Conservation (phyloP, 2,113 vertebrate genomes). For the Crotalus tigris region DNA sequence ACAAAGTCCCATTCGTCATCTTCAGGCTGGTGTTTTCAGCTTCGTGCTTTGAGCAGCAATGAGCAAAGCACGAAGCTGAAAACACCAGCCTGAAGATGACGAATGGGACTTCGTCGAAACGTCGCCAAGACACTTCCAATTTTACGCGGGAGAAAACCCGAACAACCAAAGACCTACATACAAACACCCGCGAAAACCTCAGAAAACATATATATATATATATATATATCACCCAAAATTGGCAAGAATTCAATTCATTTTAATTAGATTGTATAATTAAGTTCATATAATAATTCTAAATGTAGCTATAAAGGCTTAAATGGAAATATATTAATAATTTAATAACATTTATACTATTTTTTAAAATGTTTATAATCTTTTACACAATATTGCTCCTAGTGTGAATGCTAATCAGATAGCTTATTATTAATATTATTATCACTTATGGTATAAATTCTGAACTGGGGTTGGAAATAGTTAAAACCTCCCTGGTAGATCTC, state of each 20-base stretch:
- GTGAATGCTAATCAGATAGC: not conserved
- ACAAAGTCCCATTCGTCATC: too few species aligned
- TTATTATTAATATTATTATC: not conserved
- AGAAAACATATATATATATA: not conserved
- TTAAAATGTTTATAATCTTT: not conserved
- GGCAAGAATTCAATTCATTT: not conserved
- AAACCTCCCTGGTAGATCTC: not conserved
- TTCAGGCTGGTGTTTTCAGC: too few species aligned
- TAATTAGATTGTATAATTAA: not conserved
- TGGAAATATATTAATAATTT: not conserved
- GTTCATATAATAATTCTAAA: not conserved
- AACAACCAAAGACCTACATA: too few species aligned
- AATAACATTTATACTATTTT: not conserved
- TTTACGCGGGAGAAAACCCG: too few species aligned
- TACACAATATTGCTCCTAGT: not conserved
- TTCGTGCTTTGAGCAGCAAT: too few species aligned
- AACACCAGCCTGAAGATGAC: too few species aligned
- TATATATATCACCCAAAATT: not conserved
- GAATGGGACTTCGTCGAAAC: too few species aligned
- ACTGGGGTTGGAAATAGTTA: not conserved
- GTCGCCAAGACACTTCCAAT: too few species aligned
- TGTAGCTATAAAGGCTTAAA: not conserved
- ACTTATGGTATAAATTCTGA: not conserved
- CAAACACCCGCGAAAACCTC: too few species aligned
- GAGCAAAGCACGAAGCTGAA: too few species aligned